phyloP scores from a whole-genome alignment of 2,888 invertebrate genomes.

The Trileptium ribeirensis region DNA sequence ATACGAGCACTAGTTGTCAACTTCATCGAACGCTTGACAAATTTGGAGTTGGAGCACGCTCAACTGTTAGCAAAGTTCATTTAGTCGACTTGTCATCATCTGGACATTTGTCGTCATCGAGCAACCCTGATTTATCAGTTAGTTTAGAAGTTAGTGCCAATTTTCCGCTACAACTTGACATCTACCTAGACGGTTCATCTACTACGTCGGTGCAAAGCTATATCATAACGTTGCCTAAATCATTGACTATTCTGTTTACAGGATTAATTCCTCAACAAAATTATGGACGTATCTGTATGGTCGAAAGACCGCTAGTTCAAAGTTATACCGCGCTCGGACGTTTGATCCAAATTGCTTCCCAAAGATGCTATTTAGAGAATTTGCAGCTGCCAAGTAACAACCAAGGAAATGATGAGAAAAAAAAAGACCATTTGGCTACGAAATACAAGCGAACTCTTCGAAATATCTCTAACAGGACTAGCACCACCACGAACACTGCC shows the following conservation, averaged over 20 bases:
- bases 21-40: conserved; percentile 41
- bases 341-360: not conserved
- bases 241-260: conserved; percentile 38
- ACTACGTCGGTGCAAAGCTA: conserved; percentile 39
- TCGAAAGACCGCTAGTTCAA: conserved; percentile 41
- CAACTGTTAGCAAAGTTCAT: conserved; percentile 36
- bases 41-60: conserved; percentile 38
- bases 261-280: conserved; percentile 36
- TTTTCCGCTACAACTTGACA: conserved; percentile 40
- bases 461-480: no score
- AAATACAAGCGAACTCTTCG: no score
- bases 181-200: conserved; percentile 36
- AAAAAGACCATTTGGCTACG: no score
- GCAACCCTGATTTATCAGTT: not conserved
- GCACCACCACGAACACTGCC: no score
- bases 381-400: no score
- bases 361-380: not conserved
- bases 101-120: conserved; percentile 12
- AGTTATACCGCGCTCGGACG: conserved; percentile 42
- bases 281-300: conserved; percentile 40
- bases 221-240: conserved; percentile 28
- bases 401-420: no score
- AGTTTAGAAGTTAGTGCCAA: conserved; percentile 24
- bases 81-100: no score
- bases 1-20: conserved; percentile 40